Conservation (phyloP, 2,797 vertebrate genomes). For the Catamblyrhynchus diadema region DNA sequence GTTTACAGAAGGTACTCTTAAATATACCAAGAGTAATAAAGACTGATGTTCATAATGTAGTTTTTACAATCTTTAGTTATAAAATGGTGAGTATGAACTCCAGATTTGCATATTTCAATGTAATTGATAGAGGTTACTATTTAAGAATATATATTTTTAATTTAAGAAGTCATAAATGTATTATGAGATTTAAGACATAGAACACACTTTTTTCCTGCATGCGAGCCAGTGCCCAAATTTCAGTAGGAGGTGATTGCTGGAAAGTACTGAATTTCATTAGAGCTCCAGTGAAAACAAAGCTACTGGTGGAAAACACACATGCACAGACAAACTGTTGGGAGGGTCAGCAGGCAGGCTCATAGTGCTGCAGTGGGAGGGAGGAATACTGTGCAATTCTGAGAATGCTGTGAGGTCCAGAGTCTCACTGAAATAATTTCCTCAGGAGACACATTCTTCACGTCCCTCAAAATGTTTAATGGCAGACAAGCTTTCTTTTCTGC, state of each 20-base stretch:
- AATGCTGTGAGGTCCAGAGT: not conserved
- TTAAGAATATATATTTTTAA: not conserved
- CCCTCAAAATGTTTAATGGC: not conserved
- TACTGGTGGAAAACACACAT: not conserved
- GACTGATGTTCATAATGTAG: not conserved
- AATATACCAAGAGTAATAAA: not conserved
- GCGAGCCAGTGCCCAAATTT: not conserved
- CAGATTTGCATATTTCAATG: not conserved
- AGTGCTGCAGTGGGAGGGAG: not conserved
- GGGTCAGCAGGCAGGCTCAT: not conserved
- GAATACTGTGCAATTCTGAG: not conserved
- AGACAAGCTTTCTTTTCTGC: not conserved
- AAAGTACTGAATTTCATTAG: not conserved
- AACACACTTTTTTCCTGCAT: not conserved
- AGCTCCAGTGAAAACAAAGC: not conserved
- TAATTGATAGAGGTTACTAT: not conserved
- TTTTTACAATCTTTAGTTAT: not conserved
- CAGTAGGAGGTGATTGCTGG: not conserved
- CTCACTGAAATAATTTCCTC: not conserved
- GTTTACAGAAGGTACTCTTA: not conserved
- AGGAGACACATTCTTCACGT: not conserved
- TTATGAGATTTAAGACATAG: not conserved
- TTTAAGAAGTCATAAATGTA: not conserved
- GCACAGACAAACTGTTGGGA: not conserved
- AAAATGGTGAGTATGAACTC: not conserved